phyloP scores from a whole-genome alignment of 2,797 vertebrate species.

The Takifugu ocellatus region DNA sequence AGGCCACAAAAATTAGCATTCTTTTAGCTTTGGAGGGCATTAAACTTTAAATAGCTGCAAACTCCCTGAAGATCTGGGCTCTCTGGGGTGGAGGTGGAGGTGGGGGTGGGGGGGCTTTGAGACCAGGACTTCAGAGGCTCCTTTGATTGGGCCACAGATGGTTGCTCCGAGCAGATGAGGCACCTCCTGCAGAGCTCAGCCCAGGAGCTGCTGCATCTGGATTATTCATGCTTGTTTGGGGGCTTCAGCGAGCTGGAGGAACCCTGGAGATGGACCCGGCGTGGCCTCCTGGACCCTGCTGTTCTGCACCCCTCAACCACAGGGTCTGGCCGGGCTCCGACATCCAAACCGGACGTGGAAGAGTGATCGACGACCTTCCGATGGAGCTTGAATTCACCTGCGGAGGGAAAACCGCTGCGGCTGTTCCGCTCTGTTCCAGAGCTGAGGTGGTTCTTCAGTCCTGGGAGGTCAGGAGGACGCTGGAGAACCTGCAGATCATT shows the following conservation, averaged over 20 bases:
- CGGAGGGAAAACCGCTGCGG: too few relatives aligned
- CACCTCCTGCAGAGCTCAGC: constrained; percentile 58
- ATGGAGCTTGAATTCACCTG: not conserved
- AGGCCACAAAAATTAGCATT: constrained; percentile 79
- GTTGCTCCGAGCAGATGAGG: constrained; percentile 43
- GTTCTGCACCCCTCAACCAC: too few relatives aligned
- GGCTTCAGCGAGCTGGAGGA: constrained; percentile 1
- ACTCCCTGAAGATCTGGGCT: constrained; percentile 64
- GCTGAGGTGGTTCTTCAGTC: too few relatives aligned
- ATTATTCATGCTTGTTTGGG: constrained; percentile 73
- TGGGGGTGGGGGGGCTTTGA: constrained; percentile 15
- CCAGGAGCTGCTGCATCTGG: constrained; percentile 52
- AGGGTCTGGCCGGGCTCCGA: too few relatives aligned
- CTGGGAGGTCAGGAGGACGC: too few relatives aligned
- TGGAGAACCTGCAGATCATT: too few relatives aligned
- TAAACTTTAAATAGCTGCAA: constrained; percentile 77
- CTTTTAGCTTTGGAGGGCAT: constrained; percentile 73
- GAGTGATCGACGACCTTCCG: not conserved
- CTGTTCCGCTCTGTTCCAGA: too few relatives aligned
- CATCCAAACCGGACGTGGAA: too few relatives aligned
- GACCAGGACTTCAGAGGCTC: constrained; percentile 61
- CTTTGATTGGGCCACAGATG: constrained; percentile 67
- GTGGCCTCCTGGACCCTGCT: too few relatives aligned
- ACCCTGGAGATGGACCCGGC: too few relatives aligned
- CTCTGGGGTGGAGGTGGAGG: constrained; percentile 39